Percentiles rank a stretch among this genome's conserved stretches.
Evolutionary conservation across 2,888 invertebrate species (phyloP).

Genomic region (Bimastos eiseni): DNA sequence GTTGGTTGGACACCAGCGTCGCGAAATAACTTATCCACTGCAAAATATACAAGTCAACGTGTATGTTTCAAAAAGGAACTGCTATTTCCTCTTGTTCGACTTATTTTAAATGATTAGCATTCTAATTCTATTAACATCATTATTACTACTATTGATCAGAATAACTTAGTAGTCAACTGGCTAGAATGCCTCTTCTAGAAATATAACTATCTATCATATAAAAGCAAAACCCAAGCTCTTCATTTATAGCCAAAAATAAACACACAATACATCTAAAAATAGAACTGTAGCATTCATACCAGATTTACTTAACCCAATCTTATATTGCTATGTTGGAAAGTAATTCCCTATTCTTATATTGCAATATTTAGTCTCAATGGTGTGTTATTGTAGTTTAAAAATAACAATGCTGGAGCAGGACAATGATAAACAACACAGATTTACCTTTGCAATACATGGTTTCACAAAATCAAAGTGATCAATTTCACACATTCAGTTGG

Average conservation of each 20-base stretch:
- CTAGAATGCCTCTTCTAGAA: not conserved
- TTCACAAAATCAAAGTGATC: no score
- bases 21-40: conserved; percentile 44
- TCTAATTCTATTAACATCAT: no score
- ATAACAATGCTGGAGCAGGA: no score
- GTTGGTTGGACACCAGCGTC: conserved; percentile 40
- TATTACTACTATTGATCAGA: not conserved
- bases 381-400: no score
- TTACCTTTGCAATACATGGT: no score
- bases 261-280: not conserved
- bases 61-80: not conserved
- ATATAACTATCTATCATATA: not conserved
- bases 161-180: not conserved
- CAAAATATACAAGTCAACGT: conserved; percentile 21
- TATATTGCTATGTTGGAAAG: no score
- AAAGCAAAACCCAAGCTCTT: not conserved
- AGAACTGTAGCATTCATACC: not conserved
- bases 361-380: no score
- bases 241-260: not conserved
- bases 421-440: no score
- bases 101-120: not conserved
- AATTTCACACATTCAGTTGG: no score
- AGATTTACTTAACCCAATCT: no score
- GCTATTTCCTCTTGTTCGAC: not conserved
- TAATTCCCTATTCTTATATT: no score